Evolutionary conservation across 92 coral and sea anemone genomes (phyloP), one percentile per base, ranked within the genome.

Genomic region (Desmophyllum pertusum): DNA sequence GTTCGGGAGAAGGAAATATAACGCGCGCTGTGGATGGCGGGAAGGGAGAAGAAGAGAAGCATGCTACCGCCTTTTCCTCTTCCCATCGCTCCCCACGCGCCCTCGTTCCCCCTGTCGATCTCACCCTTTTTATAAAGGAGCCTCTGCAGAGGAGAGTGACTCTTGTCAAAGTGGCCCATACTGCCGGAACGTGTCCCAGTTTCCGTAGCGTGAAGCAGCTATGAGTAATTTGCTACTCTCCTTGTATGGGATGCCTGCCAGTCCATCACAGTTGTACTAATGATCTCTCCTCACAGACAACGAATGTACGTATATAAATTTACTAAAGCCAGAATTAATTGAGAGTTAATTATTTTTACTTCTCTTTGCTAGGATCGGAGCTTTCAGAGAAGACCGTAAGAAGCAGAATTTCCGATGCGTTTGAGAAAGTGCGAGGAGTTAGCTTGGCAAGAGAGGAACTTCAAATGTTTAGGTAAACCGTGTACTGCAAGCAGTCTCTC

Each of bases 381-480:
- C 77, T 88, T 23, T 73, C 70, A 3, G 94, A 91, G 83, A 84
- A 72, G 75, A 91, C 94, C 14, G 92, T 90, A 10, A 88, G 95
- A 76, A 70, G 86, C 65, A 92, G 93, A 83, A 88, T 96, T 70
- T 91, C 96, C 0, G 95, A 93, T 68, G 94, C 92, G 33, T 96
- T 96, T 73, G 96, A 94, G 80, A 94, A 92, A 82, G 90, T 96
- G 23, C 83, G 87, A 14, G 98, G 96, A 31, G 79, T 94, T 31
- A 90, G 87, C 57, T 52, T 80, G n/a, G 91, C 97, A 11, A 87
- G 98, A 64, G 93, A 92, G 27, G 92, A 94, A 74, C 86, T 94
- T 39, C 93, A 88, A 72, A 87, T 88, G 75, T 91, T 94, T 86
- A 85, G 93, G 98, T 96, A 79, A n/a, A n/a, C n/a, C n/a, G n/a